Evolutionary conservation across 2,113 vertebrate genomes (phyloP).

Genomic region (Theristicus caerulescens): DNA sequence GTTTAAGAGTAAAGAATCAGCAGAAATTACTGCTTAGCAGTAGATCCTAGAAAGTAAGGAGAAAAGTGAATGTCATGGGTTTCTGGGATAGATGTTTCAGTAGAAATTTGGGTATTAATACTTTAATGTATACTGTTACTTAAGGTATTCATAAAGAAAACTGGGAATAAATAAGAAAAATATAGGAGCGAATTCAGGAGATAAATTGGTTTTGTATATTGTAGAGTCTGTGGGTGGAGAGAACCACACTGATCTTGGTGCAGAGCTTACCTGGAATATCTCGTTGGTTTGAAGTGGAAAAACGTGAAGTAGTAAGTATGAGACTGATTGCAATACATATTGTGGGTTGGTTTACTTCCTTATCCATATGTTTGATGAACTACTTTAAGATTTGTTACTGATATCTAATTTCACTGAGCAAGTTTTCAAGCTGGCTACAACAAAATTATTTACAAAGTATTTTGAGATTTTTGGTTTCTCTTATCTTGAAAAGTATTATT

Average conservation of each 20-base stretch:
- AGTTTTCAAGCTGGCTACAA: not conserved
- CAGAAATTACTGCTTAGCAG: not conserved
- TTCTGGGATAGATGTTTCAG: not conserved
- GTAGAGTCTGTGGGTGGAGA: slow-evolving; percentile 97
- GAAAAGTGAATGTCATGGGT: not conserved
- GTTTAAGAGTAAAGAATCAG: not conserved
- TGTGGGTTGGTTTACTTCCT: not conserved
- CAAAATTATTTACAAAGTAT: not conserved
- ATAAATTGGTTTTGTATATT: slow-evolving; percentile 30
- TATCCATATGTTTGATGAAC: not conserved
- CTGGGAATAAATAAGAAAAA: not conserved
- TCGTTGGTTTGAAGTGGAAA: slow-evolving; percentile 99
- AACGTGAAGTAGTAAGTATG: slow-evolving; percentile 91
- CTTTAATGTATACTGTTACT: not conserved
- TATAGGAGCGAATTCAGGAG: not conserved
- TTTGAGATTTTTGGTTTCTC: not conserved
- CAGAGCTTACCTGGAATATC: slow-evolving; percentile 99
- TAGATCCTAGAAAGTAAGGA: not conserved
- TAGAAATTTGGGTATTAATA: not conserved
- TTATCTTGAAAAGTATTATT: not conserved
- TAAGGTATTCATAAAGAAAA: not conserved
- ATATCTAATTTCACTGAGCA: not conserved
- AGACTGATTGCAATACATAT: not conserved
- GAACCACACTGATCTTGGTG: slow-evolving; percentile 93
- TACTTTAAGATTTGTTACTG: not conserved